Evolutionary conservation across 2,113 vertebrate species (phyloP), one percentile per base, ranked within the genome.

Genomic region (Nothoprocta pentlandii): DNA sequence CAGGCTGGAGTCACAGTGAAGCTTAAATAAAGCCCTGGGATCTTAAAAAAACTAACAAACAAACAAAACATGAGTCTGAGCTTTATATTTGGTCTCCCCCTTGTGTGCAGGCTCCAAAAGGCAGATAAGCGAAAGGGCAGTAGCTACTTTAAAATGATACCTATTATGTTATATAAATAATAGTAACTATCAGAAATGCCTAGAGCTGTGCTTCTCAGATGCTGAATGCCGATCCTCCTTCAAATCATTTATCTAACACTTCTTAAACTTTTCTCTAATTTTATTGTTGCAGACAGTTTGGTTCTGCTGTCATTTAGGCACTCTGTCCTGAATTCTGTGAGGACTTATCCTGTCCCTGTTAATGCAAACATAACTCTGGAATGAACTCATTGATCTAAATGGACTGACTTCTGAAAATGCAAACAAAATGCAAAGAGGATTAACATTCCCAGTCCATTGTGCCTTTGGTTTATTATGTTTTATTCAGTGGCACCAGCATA

Each of bases 221-320:
- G 36, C 0, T 26, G 26, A 12, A 51, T 1, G 4, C 2, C 8
- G 21, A 41, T 30, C 10, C 42, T 3, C 1, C 5, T 71, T 54
- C 15, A 42, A 16, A 46, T 74, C 26, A 4, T 3, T 79, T 62
- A 3, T 21, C 58, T 63, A 20, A 26, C 54, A 6, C 14, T 70
- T 62, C 26, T 36, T 67, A 49, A 10, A n/a, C 12, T 69, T 39
- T 6, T 34, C 44, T 77, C 26, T 13, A 15, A 13, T 39, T 61
- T 53, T 20, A 2, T 19, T 51, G 21, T 2, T 21, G 6, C 14
- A 28, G 7, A 7, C 20, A 46, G 9, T 19, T 42, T 88, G 51
- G 17, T 41, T 47, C 44, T 71, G 30, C 59, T 85, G 9, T 22
- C 74, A 41, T 34, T 86, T 39, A 64, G 67, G 17, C 41, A 68